Evolutionary conservation across 37 sponge, comb jelly and placozoan genomes (phyloP).

Genomic region (Petrosia ficiformis): DNA sequence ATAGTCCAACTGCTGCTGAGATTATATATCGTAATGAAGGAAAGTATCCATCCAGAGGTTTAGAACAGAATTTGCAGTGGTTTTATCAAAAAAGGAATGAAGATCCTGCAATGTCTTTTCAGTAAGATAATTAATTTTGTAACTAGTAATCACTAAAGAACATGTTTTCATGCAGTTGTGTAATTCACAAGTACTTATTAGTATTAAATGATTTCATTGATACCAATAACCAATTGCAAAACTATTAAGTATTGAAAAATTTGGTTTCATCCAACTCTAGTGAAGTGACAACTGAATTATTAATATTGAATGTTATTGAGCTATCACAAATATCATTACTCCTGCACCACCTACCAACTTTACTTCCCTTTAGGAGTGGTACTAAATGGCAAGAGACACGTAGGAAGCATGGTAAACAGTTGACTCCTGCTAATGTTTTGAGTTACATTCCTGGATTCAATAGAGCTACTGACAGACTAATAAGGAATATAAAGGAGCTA

Average conservation of each 20-base stretch:
- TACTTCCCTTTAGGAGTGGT: not conserved
- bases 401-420: not conserved
- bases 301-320: too few species aligned
- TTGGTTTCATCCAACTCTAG: too few species aligned
- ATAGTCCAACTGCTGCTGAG: not conserved
- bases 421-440: not conserved
- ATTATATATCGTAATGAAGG: slow-evolving; percentile 9
- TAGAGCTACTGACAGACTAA: not conserved
- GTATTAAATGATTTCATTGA: too few species aligned
- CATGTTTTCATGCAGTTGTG: too few species aligned
- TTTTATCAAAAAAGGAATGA: not conserved
- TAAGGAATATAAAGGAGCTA: not conserved
- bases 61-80: not conserved
- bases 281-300: too few species aligned
- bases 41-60: not conserved
- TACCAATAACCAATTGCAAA: too few species aligned
- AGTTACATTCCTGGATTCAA: slow-evolving; percentile 1
- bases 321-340: too few species aligned
- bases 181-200: too few species aligned
- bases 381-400: not conserved
- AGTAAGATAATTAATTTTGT: too few species aligned
- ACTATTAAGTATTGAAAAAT: too few species aligned
- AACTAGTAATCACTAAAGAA: too few species aligned
- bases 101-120: not conserved
- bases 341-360: too few species aligned